Base-by-base conservation (phyloP, 2,888 invertebrate species). In the Bombylius discolor region DNA sequence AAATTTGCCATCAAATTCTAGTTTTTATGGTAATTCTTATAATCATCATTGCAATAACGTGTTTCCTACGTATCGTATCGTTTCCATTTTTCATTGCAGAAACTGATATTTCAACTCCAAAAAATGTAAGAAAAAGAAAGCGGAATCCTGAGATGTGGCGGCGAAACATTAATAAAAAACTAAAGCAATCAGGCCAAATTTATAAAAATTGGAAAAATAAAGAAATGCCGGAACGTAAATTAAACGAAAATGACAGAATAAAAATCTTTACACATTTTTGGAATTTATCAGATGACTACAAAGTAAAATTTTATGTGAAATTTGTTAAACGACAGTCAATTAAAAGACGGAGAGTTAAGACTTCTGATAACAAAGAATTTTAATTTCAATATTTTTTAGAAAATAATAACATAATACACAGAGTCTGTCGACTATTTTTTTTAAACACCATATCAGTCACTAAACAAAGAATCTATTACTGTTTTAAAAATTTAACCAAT, bases 171-270 rank as follows among this genome's bases (percentile, higher is more conserved):
- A 47, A 47, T 8, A 14, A 47, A 47, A n/a, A 31, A 31, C 47
- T 47, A 23, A 45, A 50, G 47, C 46, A 55, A 55, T 49, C 50
- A 36, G 50, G 54, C 49, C 48, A 55, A 47, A 46, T 33, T 32
- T 33, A 47, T 46, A 34, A 49, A 46, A 55, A 50, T 50, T 44
- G 49, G 46, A 49, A 47, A 23, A 47, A 47, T 47, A 5, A 47
- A 31, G 23, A 47, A 47, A 47, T 47, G 9, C 47, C 8, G 1
- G 31, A 31, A 14, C 47, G 47, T 32, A 23, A 39, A 23, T 5
- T 49, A 4, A 36, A 36, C 1, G 23, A 49, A n/a, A 8, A 14
- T 13, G 36, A 39, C 23, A 36, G 49, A 49, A 8, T 23, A 23
- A 14, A 49, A 23, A 39, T 39, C 5, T 49, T 39, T n/a, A 39